Percentiles rank a stretch among this genome's conserved stretches.
phyloP scores from a whole-genome alignment of 2,888 invertebrate genomes.

The Tachina grossa region DNA sequence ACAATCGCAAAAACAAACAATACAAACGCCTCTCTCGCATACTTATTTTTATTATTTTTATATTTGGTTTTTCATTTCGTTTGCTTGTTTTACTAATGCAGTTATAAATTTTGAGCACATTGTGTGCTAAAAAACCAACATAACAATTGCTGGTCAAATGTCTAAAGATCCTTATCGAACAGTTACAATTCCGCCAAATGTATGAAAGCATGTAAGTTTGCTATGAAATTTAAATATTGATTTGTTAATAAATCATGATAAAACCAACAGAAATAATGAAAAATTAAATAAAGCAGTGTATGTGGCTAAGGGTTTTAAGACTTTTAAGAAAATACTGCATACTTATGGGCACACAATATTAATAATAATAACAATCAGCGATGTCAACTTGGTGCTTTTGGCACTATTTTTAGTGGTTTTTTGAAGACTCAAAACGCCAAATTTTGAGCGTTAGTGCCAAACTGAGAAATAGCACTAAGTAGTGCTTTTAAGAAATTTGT shows the following conservation, averaged over 20 bases:
- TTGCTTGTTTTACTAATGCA: conserved; percentile 66
- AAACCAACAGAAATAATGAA: conserved; percentile 27
- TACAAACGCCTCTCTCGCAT: conserved; percentile 48
- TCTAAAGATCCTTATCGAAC: conserved; percentile 63
- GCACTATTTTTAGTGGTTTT: no score
- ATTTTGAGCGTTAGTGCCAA: no score
- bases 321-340: not conserved
- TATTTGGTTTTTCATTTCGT: conserved; percentile 37
- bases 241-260: conserved; percentile 68
- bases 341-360: not conserved
- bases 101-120: conserved; percentile 59
- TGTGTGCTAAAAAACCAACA: conserved; percentile 44
- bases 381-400: no score
- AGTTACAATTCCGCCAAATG: conserved; percentile 21
- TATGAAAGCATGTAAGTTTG: conserved; percentile 59
- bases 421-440: no score
- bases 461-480: no score
- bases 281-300: not conserved
- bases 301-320: not conserved
- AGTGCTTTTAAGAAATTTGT: no score
- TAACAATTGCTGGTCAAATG: conserved; percentile 67
- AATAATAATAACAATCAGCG: no score
- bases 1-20: not conserved
- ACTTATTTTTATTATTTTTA: conserved; percentile 8
- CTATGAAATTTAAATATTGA: conserved; percentile 69